phyloP scores from a whole-genome alignment of 1,140 invertebrate genomes.

The Magallana ariakensis region DNA sequence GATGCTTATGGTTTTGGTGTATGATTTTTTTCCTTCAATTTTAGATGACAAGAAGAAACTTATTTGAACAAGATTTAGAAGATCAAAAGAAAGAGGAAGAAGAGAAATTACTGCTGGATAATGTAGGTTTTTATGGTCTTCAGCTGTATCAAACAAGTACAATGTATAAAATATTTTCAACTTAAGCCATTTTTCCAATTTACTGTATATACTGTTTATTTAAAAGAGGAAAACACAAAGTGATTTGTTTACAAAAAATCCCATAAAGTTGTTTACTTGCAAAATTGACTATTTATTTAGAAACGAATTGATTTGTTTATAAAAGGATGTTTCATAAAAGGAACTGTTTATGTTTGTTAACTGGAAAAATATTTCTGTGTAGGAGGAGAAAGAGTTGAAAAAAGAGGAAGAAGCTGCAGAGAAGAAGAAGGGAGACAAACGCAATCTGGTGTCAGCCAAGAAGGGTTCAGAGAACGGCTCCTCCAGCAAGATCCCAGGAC shows the following conservation, averaged over 20 bases:
- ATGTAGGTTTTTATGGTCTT: conserved; percentile 60
- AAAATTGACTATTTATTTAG: too few relatives aligned
- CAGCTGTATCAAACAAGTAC: too few relatives aligned
- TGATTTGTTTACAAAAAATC: too few relatives aligned
- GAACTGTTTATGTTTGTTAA: too few relatives aligned
- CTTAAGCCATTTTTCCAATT: too few relatives aligned
- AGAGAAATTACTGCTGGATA: conserved; percentile 72
- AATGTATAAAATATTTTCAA: too few relatives aligned
- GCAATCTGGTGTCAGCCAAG: conserved; percentile 52
- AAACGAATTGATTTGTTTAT: too few relatives aligned
- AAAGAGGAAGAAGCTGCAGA: conserved; percentile 66
- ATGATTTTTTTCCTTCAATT: conserved; percentile 21
- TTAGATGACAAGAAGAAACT: conserved; percentile 63
- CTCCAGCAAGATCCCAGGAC: conserved; percentile 70
- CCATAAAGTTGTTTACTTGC: too few relatives aligned
- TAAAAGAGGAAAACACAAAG: too few relatives aligned
- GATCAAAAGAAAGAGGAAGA: conserved; percentile 75
- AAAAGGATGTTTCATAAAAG: too few relatives aligned
- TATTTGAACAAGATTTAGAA: conserved; percentile 72
- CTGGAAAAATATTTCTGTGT: background rate
- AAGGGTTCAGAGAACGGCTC: conserved; percentile 61
- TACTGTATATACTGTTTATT: too few relatives aligned
- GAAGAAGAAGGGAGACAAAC: conserved; percentile 67
- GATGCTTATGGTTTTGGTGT: background rate
- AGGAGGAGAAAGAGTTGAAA: conserved; percentile 73